These are phyloP conservation scores for Malacosoma neustria DNA, from an alignment of 2,888 invertebrate species.

Conservation along the genomic window DNA sequence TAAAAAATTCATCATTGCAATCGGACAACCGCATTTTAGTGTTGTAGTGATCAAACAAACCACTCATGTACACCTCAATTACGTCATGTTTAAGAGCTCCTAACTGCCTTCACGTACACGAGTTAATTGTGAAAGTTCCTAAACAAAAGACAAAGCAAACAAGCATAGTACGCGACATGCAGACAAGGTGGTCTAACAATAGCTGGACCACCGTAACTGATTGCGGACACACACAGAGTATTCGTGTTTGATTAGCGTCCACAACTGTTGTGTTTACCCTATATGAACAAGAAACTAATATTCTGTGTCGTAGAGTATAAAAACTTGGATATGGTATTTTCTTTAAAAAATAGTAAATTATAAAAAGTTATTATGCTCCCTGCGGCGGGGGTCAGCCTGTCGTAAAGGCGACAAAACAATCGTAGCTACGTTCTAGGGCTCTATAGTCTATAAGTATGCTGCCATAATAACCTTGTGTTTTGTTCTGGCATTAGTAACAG, in stretches of 20 bases:
- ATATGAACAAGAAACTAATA: constrained; percentile 30
- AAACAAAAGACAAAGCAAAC: constrained; percentile 44
- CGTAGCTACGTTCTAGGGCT: too few species aligned
- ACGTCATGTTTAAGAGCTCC: not conserved
- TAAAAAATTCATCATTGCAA: too few species aligned
- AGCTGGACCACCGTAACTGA: constrained; percentile 42
- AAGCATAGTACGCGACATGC: constrained; percentile 29
- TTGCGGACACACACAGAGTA: constrained; percentile 40
- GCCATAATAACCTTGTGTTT: too few species aligned
- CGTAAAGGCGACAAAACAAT: too few species aligned
- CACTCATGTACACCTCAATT: not conserved
- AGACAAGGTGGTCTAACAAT: constrained; percentile 41
- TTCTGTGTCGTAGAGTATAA: constrained; percentile 13
- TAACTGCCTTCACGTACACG: constrained; percentile 29
- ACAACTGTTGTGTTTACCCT: constrained; percentile 38
- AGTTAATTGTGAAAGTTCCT: constrained; percentile 64
- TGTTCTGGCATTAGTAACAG: too few species aligned
- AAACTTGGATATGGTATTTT: constrained; percentile 15
- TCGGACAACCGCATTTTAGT: not conserved
- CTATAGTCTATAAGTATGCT: too few species aligned
- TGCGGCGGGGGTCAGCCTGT: too few species aligned
- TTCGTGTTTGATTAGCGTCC: constrained; percentile 50
- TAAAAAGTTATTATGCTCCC: too few species aligned
- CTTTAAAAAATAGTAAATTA: too few species aligned
- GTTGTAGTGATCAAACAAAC: not conserved